phyloP scores from a whole-genome alignment of 2,113 vertebrate species.

The Centrocercus urophasianus region DNA sequence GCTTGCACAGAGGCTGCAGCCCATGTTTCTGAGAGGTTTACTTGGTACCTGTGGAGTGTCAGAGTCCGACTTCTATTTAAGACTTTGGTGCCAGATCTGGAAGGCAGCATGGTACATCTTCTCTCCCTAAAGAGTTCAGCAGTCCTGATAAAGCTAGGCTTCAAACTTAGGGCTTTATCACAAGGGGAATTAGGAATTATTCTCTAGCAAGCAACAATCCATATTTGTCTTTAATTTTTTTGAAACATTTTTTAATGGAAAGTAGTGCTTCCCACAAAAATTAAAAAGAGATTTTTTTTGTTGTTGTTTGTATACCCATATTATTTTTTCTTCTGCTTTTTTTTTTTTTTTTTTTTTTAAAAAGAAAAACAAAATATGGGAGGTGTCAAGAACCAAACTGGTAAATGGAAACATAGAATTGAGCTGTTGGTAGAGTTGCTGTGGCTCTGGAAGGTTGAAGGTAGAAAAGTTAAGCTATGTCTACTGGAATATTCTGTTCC shows the following conservation, averaged over 20 bases:
- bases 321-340: neutral
- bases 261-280: neutral
- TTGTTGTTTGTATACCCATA: too few relatives aligned
- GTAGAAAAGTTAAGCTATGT: neutral
- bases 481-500: neutral
- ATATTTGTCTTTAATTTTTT: neutral
- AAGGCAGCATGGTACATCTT: neutral
- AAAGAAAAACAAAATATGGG: neutral
- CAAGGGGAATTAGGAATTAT: neutral
- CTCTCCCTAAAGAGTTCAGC: neutral
- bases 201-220: neutral
- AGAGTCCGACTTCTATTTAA: neutral
- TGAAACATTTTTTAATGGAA: neutral
- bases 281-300: too few relatives aligned
- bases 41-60: neutral
- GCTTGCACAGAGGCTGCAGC: neutral
- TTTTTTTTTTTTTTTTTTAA: too few relatives aligned
- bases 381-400: too few relatives aligned
- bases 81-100: neutral
- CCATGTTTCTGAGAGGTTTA: rapidly evolving
- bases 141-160: neutral
- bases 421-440: neutral
- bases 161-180: neutral
- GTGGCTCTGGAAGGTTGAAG: neutral
- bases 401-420: neutral